These are phyloP conservation scores for Ifrita kowaldi DNA, from an alignment of 2,113 vertebrate species.

Conservation along the genomic window DNA sequence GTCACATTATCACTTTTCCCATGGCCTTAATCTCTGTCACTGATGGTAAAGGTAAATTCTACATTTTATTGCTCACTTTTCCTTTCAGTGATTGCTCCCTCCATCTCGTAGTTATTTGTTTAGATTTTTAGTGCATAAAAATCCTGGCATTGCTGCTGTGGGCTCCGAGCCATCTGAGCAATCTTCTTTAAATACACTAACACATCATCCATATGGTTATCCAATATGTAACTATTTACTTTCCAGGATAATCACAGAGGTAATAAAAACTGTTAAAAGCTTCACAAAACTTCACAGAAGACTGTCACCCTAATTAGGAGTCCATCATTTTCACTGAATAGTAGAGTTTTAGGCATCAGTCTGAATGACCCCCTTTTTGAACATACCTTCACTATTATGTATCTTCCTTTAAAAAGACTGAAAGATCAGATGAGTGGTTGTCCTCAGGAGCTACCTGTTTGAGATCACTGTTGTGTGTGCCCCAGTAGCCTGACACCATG, in stretches of 20 bases:
- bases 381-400: neutral
- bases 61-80: neutral
- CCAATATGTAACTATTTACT: slow-evolving; percentile 53
- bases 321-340: neutral
- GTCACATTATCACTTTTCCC: neutral
- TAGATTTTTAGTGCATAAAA: slow-evolving; percentile 20
- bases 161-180: slow-evolving; percentile 55
- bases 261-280: neutral
- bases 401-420: neutral
- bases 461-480: neutral
- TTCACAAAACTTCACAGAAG: neutral
- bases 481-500: neutral
- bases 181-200: slow-evolving; percentile 57
- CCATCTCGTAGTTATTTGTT: neutral
- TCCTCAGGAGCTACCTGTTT: neutral
- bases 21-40: neutral
- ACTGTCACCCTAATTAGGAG: neutral
- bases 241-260: slow-evolving; percentile 8
- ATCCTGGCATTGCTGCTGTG: slow-evolving; percentile 1
- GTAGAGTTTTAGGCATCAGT: neutral
- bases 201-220: slow-evolving; percentile 47
- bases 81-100: neutral
- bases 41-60: neutral
- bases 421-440: neutral
- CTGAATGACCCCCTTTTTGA: neutral